Evolutionary conservation across 1,140 invertebrate species (phyloP), one percentile per base, ranked within the genome.

Genomic region (Scaptomyza graminum): DNA sequence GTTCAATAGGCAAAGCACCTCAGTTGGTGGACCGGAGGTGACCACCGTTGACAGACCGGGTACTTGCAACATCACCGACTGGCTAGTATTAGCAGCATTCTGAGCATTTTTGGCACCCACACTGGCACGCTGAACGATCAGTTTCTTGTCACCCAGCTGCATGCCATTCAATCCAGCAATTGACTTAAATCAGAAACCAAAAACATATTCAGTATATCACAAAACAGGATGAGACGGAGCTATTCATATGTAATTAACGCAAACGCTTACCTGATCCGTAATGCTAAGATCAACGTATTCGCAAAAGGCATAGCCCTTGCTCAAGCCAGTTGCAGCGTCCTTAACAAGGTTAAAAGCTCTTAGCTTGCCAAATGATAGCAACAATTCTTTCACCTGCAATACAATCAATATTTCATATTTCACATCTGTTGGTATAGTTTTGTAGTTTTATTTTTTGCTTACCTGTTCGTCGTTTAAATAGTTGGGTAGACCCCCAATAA

Each of bases 391-490:
- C 28, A 99, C 97, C 97, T 98, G 94, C 83, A 92, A 83, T 37
- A 57, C 7, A 72, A 55, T 1, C 5, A 47, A 51, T 22, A 5
- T 1, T 2, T 7, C 31, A 31, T 16, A 31, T 46, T 22, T 37
- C 5, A n/a, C n/a, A 41, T 34, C 31, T 34, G 3, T 41, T 41
- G 9, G 37, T 1, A 3, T 39, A 31, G 3, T 0, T 6, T 31
- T 7, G 28, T 31, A 31, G 7, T 31, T 31, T 13, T 16, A n/a
- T n/a, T n/a, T 31, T 16, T 37, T 11, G 79, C 93, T 94, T 96
- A 99, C 98, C 96, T 99, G 99, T 92, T 99, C 99, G 93, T 99
- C 98, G 92, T 99, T 99, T 60, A 99, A 94, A 94, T 99, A 99
- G 93, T 98, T 99, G 41, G 99, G 99, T 73, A 99, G 94, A 79